phyloP scores from a whole-genome alignment of 2,113 vertebrate genomes.

The Cnemophilus loriae region DNA sequence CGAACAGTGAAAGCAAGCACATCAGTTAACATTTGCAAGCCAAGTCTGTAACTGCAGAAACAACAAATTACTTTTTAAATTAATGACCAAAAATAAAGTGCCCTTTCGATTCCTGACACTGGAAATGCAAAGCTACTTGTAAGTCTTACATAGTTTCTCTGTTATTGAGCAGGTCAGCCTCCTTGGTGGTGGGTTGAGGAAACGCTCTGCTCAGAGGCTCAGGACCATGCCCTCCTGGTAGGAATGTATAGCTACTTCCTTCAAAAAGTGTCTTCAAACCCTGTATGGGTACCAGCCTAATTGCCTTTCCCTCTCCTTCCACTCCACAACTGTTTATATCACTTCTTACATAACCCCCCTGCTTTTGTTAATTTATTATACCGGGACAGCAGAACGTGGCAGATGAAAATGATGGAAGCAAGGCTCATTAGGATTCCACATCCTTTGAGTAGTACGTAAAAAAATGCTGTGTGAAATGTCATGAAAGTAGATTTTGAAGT shows the following conservation, averaged over 20 bases:
- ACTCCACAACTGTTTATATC: background rate
- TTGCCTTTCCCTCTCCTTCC: background rate
- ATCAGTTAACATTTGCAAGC: background rate
- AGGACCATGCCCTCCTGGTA: background rate
- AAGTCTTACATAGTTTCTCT: background rate
- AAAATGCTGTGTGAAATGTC: constrained; percentile 56
- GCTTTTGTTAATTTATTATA: background rate
- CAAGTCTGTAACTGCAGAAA: background rate
- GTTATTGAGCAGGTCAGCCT: background rate
- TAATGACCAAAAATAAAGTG: background rate
- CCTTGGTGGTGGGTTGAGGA: background rate
- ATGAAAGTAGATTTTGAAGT: constrained; percentile 27
- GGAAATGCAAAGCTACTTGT: background rate
- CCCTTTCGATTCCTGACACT: background rate
- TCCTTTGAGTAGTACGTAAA: background rate
- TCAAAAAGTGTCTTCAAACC: background rate
- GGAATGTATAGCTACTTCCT: background rate
- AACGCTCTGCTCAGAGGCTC: background rate
- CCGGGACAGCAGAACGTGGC: background rate
- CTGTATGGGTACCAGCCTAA: background rate
- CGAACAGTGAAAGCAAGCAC: background rate
- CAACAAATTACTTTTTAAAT: background rate
- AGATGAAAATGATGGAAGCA: constrained; percentile 19
- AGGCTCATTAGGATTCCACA: constrained; percentile 21
- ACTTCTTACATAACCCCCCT: background rate